Evolutionary conservation across 2,888 invertebrate genomes (phyloP).

Genomic region (Epirrita christyi): DNA sequence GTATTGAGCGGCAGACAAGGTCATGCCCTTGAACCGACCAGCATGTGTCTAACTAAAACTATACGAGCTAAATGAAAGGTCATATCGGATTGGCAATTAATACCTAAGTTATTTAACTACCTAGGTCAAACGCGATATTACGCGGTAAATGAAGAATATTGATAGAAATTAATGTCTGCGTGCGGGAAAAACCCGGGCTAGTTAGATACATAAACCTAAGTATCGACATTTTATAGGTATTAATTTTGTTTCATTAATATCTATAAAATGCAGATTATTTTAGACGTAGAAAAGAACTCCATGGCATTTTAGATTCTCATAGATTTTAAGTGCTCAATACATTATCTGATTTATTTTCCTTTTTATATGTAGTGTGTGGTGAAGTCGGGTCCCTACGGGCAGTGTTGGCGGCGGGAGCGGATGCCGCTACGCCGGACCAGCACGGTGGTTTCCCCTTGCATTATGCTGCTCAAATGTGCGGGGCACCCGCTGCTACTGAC

Average conservation of each 20-base stretch:
- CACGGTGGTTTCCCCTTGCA: constrained; percentile 98
- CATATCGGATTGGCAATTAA: constrained; percentile 46
- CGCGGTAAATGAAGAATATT: constrained; percentile 6
- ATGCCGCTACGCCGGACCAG: constrained; percentile 94
- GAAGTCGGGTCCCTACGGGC: constrained; percentile 95
- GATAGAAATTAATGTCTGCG: background rate
- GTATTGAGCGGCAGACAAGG: constrained; percentile 93
- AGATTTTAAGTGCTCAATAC: background rate
- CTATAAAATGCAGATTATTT: too few relatives aligned
- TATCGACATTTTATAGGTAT: too few relatives aligned
- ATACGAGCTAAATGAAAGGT: constrained; percentile 48
- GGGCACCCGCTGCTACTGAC: constrained; percentile 88
- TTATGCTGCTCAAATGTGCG: constrained; percentile 99
- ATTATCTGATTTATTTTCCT: background rate
- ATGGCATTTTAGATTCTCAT: background rate
- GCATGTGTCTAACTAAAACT: constrained; percentile 74
- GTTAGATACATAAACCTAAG: background rate
- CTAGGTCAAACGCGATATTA: constrained; percentile 41
- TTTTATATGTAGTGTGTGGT: constrained; percentile 90
- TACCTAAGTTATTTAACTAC: constrained; percentile 53
- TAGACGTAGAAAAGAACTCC: background rate
- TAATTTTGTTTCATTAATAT: too few relatives aligned
- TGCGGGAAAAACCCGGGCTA: background rate
- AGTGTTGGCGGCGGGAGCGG: constrained; percentile 93
- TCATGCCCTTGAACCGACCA: constrained; percentile 93